phyloP scores from a whole-genome alignment of 2,113 vertebrate species.

The Fulica atra region DNA sequence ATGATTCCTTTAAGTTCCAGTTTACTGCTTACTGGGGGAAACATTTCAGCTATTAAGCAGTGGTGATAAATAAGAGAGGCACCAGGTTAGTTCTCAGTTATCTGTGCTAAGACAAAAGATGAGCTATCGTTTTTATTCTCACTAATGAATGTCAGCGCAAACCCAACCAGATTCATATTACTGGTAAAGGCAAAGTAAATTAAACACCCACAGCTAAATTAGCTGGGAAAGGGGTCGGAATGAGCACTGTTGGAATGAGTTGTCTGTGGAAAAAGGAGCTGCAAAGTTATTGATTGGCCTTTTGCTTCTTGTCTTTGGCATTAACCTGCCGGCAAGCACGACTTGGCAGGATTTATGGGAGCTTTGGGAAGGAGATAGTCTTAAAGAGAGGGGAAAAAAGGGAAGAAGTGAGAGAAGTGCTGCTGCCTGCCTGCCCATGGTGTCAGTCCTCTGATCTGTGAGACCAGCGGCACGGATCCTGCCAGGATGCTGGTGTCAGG shows the following conservation, averaged over 20 bases:
- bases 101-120: constrained; percentile 15
- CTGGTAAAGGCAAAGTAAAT: constrained; percentile 12
- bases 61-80: background rate
- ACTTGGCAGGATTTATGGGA: background rate
- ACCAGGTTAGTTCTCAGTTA: background rate
- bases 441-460: too few species aligned
- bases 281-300: background rate
- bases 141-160: constrained; percentile 10
- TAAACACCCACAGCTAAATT: background rate
- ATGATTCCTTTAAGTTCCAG: background rate
- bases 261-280: background rate
- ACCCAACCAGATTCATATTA: background rate
- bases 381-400: background rate
- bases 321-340: background rate
- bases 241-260: background rate
- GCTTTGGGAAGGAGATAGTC: background rate
- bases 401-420: fast-evolving
- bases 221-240: background rate
- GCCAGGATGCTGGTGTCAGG: fast-evolving
- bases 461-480: background rate
- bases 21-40: background rate
- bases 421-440: too few species aligned
- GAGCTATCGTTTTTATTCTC: background rate
- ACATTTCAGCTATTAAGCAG: background rate
- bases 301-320: background rate